Percentiles rank a stretch among this genome's conserved stretches.
Evolutionary conservation across 2,888 invertebrate species (phyloP).

Genomic region (Patella caerulea): DNA sequence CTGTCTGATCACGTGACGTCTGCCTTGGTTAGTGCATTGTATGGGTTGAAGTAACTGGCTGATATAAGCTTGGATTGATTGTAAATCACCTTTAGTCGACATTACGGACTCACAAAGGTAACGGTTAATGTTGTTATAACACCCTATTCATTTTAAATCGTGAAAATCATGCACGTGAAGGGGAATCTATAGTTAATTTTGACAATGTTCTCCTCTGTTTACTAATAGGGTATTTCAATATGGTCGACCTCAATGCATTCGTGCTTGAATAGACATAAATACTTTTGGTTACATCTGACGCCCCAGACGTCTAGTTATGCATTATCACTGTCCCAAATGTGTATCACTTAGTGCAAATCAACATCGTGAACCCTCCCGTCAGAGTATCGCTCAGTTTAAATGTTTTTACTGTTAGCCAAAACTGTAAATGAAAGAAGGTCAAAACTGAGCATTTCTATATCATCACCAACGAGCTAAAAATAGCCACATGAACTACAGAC

Average conservation of each 20-base stretch:
- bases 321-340: neutral
- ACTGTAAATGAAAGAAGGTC: no score
- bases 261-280: conserved; percentile 12
- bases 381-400: no score
- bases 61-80: neutral
- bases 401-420: no score
- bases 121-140: neutral
- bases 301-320: neutral
- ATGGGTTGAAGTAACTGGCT: conserved; percentile 2
- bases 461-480: no score
- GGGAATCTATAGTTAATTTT: no score
- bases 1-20: conserved; percentile 5
- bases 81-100: neutral
- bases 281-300: neutral
- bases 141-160: no score
- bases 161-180: no score
- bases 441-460: no score
- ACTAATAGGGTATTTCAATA: conserved; percentile 9
- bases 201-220: neutral
- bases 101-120: conserved; percentile 3
- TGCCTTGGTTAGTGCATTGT: conserved; percentile 7
- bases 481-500: no score
- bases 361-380: neutral
- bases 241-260: conserved; percentile 12
- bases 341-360: neutral